Evolutionary conservation across 2,888 invertebrate genomes (phyloP), one percentile per base, ranked within the genome.

Genomic region (Aleiodes testaceus): DNA sequence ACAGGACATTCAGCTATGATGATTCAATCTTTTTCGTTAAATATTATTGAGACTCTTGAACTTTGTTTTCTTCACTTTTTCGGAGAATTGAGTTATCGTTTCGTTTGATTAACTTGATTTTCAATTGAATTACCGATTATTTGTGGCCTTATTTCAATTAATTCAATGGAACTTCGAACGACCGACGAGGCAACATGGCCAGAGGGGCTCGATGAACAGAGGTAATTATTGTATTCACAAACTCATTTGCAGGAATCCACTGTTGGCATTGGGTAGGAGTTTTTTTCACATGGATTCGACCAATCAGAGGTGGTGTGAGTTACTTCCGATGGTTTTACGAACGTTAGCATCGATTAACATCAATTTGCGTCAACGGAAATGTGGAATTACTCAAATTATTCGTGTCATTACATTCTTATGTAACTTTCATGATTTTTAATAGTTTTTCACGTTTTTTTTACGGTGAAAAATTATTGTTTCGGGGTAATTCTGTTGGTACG

Each of bases 1-100:
- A 76, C 78, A 79, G 80, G 79, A 84, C 85, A 85, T 85, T 84
- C 85, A 85, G 71, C 66, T 72, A 79, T 70, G 16, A 36, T 42
- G 66, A 55, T 76, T 69, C 20, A 18, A n/a, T n/a, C n/a, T n/a
- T n/a, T n/a, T n/a, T 69, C 18, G 30, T 69, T 53, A 42, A 63
- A 65, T 30, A 49, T 18, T 47, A 30, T 12, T 36, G 61, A 71
- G 9, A 7, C 1, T 30, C 16, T 26, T 61, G 2, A 22, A 11
- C 20, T 44, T 45, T 26, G 49, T 26, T 52, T 2, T 9, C 2
- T 36, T 36, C 61, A 50, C 52, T 26, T 59, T 3, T 6, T 11
- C 26, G 1, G 26, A 20, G 9, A 9, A 36, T 55, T 30, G n/a
- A 26, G 20, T 36, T 47, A 30, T 47, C 20, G 50, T 50, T 20